Evolutionary conservation across 1,140 invertebrate species (phyloP).

Genomic region (Matsumurasca onukii): DNA sequence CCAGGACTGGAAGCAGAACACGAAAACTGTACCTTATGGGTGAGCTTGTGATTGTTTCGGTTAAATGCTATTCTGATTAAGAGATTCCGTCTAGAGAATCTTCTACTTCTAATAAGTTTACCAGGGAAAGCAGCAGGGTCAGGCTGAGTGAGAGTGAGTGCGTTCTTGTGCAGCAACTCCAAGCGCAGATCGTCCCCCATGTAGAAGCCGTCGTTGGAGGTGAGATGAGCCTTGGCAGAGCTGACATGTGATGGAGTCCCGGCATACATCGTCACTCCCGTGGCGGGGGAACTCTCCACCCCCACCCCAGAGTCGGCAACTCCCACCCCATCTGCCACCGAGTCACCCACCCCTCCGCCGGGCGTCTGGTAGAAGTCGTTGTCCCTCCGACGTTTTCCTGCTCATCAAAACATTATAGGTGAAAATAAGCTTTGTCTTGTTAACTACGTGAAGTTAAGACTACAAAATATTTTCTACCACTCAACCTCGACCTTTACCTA

Average conservation of each 20-base stretch:
- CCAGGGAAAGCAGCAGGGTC: conserved; percentile 63
- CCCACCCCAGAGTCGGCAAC: conserved; percentile 45
- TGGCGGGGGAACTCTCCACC: neutral
- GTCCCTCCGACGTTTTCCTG: conserved; percentile 92
- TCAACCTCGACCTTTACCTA: too few species aligned
- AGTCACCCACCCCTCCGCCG: conserved; percentile 46
- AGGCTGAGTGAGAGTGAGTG: conserved; percentile 67
- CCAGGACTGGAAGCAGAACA: too few species aligned
- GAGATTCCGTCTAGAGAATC: too few species aligned
- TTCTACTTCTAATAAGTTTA: too few species aligned
- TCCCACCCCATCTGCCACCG: conserved; percentile 47
- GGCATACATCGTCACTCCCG: conserved; percentile 55
- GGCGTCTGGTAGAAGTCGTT: conserved; percentile 79
- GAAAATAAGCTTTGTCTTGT: too few species aligned
- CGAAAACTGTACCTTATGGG: too few species aligned
- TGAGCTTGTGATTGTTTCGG: too few species aligned
- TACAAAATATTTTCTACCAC: too few species aligned
- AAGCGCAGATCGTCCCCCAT: conserved; percentile 72
- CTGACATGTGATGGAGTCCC: conserved; percentile 64
- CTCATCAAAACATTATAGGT: neutral
- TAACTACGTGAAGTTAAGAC: too few species aligned
- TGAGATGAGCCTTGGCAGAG: conserved; percentile 50
- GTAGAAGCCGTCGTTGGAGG: conserved; percentile 51
- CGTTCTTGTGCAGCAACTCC: conserved; percentile 76
- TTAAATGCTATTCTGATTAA: too few species aligned